phyloP scores from a whole-genome alignment of 1,140 invertebrate genomes.

The Apis florea region DNA sequence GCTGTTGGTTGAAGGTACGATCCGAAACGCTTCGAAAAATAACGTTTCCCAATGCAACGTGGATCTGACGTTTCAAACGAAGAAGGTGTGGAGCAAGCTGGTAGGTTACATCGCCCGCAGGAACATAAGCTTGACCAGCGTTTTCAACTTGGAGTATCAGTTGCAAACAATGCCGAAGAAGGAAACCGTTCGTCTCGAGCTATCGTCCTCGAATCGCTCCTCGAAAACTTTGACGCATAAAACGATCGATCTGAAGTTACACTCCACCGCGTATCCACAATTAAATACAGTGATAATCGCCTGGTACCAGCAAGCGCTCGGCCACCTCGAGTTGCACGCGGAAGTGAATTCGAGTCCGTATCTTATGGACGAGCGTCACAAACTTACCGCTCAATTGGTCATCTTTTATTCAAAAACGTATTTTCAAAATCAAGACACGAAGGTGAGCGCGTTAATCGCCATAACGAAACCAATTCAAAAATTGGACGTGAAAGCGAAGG shows the following conservation, averaged over 20 bases:
- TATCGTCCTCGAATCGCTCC: constrained; percentile 84
- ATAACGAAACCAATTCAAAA: constrained; percentile 79
- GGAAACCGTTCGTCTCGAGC: constrained; percentile 85
- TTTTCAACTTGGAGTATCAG: constrained; percentile 85
- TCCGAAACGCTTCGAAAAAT: constrained; percentile 83
- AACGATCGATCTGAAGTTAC: constrained; percentile 83
- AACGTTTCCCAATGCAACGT: constrained; percentile 87
- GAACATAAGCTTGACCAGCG: constrained; percentile 80
- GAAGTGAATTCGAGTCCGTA: constrained; percentile 80
- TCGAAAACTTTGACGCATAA: constrained; percentile 83
- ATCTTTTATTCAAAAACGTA: constrained; percentile 81
- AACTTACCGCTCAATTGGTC: constrained; percentile 80
- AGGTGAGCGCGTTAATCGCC: constrained; percentile 76
- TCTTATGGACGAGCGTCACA: constrained; percentile 80
- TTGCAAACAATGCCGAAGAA: constrained; percentile 83
- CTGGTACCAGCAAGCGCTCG: constrained; percentile 82
- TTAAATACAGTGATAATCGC: constrained; percentile 86
- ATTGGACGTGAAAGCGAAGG: constrained; percentile 78
- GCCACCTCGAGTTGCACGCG: constrained; percentile 81
- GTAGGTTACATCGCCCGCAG: constrained; percentile 85
- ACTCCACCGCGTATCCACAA: constrained; percentile 87
- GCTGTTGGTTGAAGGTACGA: constrained; percentile 62
- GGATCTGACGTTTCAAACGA: constrained; percentile 85
- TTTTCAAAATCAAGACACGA: constrained; percentile 76
- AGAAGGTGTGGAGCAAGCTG: constrained; percentile 84